Percentiles rank a stretch among this genome's conserved stretches.
Evolutionary conservation across 2,113 vertebrate genomes (phyloP).

Genomic region (Labeo rohita): DNA sequence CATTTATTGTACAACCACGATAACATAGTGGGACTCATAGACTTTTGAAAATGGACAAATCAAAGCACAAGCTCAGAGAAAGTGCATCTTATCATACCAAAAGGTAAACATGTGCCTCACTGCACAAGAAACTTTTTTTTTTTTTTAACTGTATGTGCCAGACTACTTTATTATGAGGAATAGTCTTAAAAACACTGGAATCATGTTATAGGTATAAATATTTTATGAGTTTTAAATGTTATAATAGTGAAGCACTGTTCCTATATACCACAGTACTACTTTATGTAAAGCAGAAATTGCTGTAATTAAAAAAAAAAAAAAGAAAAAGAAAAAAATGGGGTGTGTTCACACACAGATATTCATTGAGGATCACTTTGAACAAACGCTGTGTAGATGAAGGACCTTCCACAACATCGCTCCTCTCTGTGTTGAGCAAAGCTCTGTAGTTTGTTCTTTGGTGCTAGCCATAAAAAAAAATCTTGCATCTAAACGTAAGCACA

Average conservation of each 20-base stretch:
- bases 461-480: neutral
- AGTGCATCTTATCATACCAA: slow-evolving; percentile 58
- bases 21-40: slow-evolving; percentile 23
- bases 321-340: no score
- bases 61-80: slow-evolving; percentile 56
- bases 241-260: slow-evolving; percentile 43
- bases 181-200: slow-evolving; percentile 72
- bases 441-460: slow-evolving; percentile 7
- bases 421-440: neutral
- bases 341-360: neutral
- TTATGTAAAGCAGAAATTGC: neutral
- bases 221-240: slow-evolving; percentile 46
- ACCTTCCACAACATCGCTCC: neutral
- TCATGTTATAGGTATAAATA: slow-evolving; percentile 50
- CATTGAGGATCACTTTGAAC: neutral
- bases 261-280: slow-evolving; percentile 50
- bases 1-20: neutral
- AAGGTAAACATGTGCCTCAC: slow-evolving; percentile 64
- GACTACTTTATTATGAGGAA: slow-evolving; percentile 67
- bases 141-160: slow-evolving; percentile 69
- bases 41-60: slow-evolving; percentile 48
- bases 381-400: neutral
- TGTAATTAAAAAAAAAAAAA: neutral
- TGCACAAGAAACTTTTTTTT: slow-evolving; percentile 65
- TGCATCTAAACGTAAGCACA: neutral